Conservation (phyloP, 2,113 vertebrate genomes). For the Megalops atlanticus region DNA sequence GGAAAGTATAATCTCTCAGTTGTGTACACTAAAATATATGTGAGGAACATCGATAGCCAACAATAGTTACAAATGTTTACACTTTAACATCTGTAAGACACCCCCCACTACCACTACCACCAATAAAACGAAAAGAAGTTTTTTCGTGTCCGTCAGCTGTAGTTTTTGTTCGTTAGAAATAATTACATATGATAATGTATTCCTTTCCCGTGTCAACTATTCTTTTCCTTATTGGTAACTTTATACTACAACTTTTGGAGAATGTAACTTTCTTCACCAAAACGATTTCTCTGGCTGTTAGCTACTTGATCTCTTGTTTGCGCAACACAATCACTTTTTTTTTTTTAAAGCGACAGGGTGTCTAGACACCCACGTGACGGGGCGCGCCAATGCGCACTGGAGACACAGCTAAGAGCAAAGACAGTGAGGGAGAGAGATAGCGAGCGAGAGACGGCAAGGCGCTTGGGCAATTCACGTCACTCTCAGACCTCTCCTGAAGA, state of each 20-base stretch:
- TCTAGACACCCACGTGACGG: constrained; percentile 95
- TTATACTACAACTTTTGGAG: constrained; percentile 22
- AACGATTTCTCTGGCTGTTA: constrained; percentile 59
- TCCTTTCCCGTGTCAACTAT: neutral
- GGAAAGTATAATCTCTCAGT: no score
- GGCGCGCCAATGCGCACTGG: constrained; percentile 86
- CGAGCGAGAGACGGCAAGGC: constrained; percentile 50
- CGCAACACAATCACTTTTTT: constrained; percentile 91
- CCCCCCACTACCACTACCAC: neutral
- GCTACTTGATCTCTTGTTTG: constrained; percentile 89
- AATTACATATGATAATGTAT: neutral
- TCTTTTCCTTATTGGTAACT: neutral
- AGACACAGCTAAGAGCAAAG: constrained; percentile 60
- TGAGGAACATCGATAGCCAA: no score
- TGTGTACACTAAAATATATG: no score
- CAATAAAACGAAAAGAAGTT: constrained; percentile 3
- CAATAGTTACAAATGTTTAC: no score
- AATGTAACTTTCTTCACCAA: constrained; percentile 41
- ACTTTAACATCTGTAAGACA: constrained; percentile 11
- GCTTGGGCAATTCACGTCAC: constrained; percentile 52
- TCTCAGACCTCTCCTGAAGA: constrained; percentile 34
- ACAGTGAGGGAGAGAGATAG: constrained; percentile 45
- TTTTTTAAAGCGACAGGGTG: constrained; percentile 91
- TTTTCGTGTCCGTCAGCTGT: neutral
- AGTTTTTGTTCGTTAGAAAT: neutral